Percentiles rank a stretch among this genome's conserved stretches.
Conservation (phyloP, 2,888 invertebrate genomes). For the Pollenia angustigena region DNA sequence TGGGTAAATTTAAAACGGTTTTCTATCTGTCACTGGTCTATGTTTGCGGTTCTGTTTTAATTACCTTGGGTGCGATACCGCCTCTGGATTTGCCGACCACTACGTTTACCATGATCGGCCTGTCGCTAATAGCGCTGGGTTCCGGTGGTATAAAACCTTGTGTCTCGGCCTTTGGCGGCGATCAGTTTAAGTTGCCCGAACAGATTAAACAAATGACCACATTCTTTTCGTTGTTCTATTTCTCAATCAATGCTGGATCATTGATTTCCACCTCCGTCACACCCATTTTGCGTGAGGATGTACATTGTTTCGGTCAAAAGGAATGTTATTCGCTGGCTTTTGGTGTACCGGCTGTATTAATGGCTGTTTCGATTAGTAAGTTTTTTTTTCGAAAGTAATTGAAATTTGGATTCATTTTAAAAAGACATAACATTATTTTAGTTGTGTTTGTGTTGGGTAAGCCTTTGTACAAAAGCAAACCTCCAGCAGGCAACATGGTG, state of each 20-base stretch:
- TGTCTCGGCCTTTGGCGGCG: slow-evolving; percentile 92
- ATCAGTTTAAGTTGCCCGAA: slow-evolving; percentile 88
- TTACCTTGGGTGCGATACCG: slow-evolving; percentile 87
- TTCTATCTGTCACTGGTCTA: slow-evolving; percentile 90
- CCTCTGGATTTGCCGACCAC: slow-evolving; percentile 85
- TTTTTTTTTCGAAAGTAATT: background rate
- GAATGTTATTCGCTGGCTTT: slow-evolving; percentile 90
- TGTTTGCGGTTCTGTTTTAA: slow-evolving; percentile 88
- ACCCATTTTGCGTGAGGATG: slow-evolving; percentile 89
- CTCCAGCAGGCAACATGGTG: slow-evolving; percentile 89
- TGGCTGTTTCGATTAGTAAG: slow-evolving; percentile 89
- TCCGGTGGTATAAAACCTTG: slow-evolving; percentile 94
- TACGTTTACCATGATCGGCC: slow-evolving; percentile 87
- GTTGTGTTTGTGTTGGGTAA: slow-evolving; percentile 90
- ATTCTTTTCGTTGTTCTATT: slow-evolving; percentile 92
- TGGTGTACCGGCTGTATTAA: slow-evolving; percentile 90
- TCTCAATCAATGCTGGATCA: slow-evolving; percentile 88
- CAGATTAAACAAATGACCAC: slow-evolving; percentile 88
- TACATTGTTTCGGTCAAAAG: slow-evolving; percentile 87
- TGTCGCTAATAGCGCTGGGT: slow-evolving; percentile 89
- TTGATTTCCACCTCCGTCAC: slow-evolving; percentile 90
- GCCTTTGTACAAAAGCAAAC: slow-evolving; percentile 87
- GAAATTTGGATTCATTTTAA: background rate
- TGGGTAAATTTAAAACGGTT: slow-evolving; percentile 92
- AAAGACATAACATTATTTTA: slow-evolving; percentile 81